Evolutionary conservation across 2,113 vertebrate species (phyloP), one percentile per base, ranked within the genome.

Genomic region (Sarotherodon lohbergeri): DNA sequence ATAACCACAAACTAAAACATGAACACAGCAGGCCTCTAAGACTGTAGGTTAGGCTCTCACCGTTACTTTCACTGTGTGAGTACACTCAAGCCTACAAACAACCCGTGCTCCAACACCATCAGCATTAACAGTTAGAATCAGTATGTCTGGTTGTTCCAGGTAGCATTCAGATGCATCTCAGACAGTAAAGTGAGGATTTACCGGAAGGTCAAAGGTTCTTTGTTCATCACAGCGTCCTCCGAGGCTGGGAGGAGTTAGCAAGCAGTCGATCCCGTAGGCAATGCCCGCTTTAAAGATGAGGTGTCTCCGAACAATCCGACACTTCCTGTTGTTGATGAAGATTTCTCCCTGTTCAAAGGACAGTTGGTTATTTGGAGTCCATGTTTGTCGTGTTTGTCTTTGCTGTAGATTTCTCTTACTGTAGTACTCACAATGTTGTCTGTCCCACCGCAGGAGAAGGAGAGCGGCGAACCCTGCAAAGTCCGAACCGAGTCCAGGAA

Each of bases 261-360:
- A 92, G 90, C 98, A 99, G 96, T 98, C 76, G 10, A 99, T 98
- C 16, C 98, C 98, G 0, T 98, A 98, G 50, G 97, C 97, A 0
- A 98, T 83, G 1, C 99, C 99, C 0, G 93, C 90, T 0, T 94
- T 96, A 2, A 99, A 99, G 22, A 95, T 13, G 6, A 99, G 94
- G 84, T 97, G 96, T 80, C 98, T 95, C 93, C 98, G 97, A 41
- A 96, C 81, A 12, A 99, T 96, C 46, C 92, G 97, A 84, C 98
- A 99, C 11, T 41, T 95, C 9, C 95, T 95, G 1, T 94, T 89
- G 0, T 98, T 98, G 17, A 99, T 90, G 79, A 97, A 97, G 82
- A 99, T 95, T 0, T 97, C 94, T 0, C 99, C 98, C 99, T 99
- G 91, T 46, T 22, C 3, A 12, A 17, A 29, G 17, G 34, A 41